phyloP scores from a whole-genome alignment of 1,140 invertebrate species.

The Metopolophium dirhodum region DNA sequence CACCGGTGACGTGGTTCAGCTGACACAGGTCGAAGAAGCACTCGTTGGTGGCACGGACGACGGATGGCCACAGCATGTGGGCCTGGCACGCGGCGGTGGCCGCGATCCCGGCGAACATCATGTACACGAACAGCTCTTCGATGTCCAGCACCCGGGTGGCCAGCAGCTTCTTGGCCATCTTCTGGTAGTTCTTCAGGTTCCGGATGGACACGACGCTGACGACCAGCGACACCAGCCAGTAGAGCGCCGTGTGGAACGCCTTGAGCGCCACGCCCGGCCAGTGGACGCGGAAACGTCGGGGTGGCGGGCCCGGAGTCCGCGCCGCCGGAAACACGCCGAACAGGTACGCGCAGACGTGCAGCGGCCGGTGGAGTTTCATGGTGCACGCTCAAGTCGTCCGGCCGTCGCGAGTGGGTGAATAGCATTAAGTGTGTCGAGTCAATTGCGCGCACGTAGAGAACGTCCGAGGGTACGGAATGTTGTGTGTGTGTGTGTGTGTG shows the following conservation, averaged over 20 bases:
- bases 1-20: background rate
- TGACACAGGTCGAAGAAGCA: slow-evolving; percentile 34
- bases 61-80: slow-evolving; percentile 15
- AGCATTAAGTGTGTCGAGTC: background rate
- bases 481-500: background rate
- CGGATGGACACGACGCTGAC: background rate
- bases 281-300: background rate
- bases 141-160: slow-evolving; percentile 28
- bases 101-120: background rate
- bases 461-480: background rate
- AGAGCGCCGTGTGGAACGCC: background rate
- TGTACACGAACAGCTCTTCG: slow-evolving; percentile 18
- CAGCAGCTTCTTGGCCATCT: background rate
- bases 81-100: slow-evolving; percentile 12
- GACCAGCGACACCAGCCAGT: background rate
- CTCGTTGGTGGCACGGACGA: background rate
- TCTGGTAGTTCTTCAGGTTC: background rate
- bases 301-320: background rate
- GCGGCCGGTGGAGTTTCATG: slow-evolving; percentile 25
- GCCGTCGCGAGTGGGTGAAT: background rate
- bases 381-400: background rate
- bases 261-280: background rate
- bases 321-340: slow-evolving; percentile 23
- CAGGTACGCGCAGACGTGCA: slow-evolving; percentile 12
- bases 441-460: background rate